Base-by-base conservation (phyloP, 2,888 invertebrate genomes). In the Pandemis corylana region DNA sequence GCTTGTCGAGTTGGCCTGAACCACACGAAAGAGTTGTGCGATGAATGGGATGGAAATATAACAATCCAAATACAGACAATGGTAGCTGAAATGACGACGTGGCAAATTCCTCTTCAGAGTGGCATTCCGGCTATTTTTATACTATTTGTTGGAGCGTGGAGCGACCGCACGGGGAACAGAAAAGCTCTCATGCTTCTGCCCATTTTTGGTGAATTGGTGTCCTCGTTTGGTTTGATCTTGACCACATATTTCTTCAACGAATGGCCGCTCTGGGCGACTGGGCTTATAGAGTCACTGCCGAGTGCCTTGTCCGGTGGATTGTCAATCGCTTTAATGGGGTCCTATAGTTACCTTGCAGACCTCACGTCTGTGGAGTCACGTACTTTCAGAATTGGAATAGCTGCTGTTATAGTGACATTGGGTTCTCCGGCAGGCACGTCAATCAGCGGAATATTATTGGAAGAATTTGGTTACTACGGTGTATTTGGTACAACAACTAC, bases 131-230 rank as follows among this genome's bases (percentile, higher is more conserved):
- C 95, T 0, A 81, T 95, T n/a, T 85, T 95, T 0, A 95, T 96
- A 67, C 80, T 95, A 42, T 95, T 96, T 77, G 88, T 96, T 41
- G 96, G 96, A 5, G 95, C 96, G 0, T 96, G 96, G 96, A 95
- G 95, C 79, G 96, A 96, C 78, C 91, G 93, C 78, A 95, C 95
- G 65, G 95, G 95, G 9, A 93, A 95, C 73, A 89, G 96, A 77
- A 96, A 96, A 84, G 89, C 91, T 0, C 90, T 95, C 72, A 95
- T 96, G 91, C 81, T 96, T 0, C 81, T 95, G 36, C 96, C 96
- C 0, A 87, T 96, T 15, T 72, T 94, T 0, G 96, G 96, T 6
- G 95, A 96, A 85, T 82, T 95, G 2, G 81, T 95, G 72, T 91
- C 95, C 0, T 84, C 95, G 1, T 73, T 89, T 56, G 95, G 95